Percentiles rank a stretch among this genome's conserved stretches.
These are phyloP conservation scores for Ruditapes philippinarum DNA, from an alignment of 1,140 invertebrate species.

Conservation along the genomic window DNA sequence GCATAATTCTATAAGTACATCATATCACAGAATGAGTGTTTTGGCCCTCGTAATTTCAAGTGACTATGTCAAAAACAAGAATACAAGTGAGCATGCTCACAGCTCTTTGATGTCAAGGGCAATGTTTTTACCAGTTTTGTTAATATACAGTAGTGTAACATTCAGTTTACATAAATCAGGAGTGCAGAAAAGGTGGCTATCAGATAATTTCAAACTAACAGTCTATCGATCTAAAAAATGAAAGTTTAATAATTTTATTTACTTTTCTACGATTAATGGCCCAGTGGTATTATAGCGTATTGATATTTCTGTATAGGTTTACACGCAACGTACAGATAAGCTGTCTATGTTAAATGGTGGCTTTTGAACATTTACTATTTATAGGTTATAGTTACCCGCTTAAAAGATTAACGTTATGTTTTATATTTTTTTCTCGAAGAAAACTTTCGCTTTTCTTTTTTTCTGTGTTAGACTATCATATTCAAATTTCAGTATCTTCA, in stretches of 20 bases:
- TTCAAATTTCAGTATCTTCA: too few species aligned
- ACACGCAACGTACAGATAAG: constrained; percentile 27
- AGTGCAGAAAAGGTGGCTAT: background rate
- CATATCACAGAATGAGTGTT: background rate
- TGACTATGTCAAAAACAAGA: too few species aligned
- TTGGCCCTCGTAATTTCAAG: too few species aligned
- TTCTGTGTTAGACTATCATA: too few species aligned
- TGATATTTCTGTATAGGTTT: constrained; percentile 38
- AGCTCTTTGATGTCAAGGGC: too few species aligned
- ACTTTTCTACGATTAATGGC: background rate
- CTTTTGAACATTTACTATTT: constrained; percentile 6
- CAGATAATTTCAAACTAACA: background rate
- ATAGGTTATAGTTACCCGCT: constrained; percentile 4
- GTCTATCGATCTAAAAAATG: background rate
- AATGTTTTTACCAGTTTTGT: too few species aligned
- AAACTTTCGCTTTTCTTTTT: too few species aligned
- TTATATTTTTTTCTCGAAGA: too few species aligned
- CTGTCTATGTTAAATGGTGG: background rate
- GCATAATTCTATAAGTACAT: background rate
- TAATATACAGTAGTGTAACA: background rate
- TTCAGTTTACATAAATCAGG: background rate
- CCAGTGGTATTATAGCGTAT: background rate
- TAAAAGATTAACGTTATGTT: background rate
- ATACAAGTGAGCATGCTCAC: too few species aligned
- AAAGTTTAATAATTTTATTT: constrained; percentile 37